phyloP scores from a whole-genome alignment of 2,113 vertebrate species.

The Petroica traversi region DNA sequence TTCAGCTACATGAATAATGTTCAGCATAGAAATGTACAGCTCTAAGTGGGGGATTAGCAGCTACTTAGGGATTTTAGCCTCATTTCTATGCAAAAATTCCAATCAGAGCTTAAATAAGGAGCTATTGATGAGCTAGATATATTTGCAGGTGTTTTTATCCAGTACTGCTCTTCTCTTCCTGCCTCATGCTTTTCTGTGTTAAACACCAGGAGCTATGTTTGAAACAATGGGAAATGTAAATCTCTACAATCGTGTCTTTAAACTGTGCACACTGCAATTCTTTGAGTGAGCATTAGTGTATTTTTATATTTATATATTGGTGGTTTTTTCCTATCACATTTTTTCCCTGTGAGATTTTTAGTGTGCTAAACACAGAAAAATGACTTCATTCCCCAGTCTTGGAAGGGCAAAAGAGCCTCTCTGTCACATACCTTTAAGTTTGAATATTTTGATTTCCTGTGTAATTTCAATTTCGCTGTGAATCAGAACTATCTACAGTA shows the following conservation, averaged over 20 bases:
- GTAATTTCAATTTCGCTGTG: conserved; percentile 68
- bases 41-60: conserved; percentile 27
- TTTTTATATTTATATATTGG: neutral
- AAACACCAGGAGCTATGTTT: neutral
- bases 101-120: neutral
- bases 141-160: conserved; percentile 9
- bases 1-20: neutral
- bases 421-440: conserved; percentile 35
- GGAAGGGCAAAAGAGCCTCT: conserved; percentile 29
- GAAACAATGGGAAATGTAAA: neutral
- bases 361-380: neutral
- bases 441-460: conserved; percentile 68
- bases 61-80: conserved; percentile 40
- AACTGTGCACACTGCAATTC: neutral
- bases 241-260: neutral
- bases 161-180: neutral
- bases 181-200: neutral
- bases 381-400: conserved; percentile 8
- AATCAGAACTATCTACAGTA: conserved; percentile 66
- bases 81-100: conserved; percentile 44
- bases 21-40: conserved; percentile 2
- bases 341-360: conserved; percentile 33
- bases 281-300: neutral
- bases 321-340: neutral
- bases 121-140: conserved; percentile 27